phyloP scores from a whole-genome alignment of 1,140 invertebrate species.

The Gryllus bimaculatus region DNA sequence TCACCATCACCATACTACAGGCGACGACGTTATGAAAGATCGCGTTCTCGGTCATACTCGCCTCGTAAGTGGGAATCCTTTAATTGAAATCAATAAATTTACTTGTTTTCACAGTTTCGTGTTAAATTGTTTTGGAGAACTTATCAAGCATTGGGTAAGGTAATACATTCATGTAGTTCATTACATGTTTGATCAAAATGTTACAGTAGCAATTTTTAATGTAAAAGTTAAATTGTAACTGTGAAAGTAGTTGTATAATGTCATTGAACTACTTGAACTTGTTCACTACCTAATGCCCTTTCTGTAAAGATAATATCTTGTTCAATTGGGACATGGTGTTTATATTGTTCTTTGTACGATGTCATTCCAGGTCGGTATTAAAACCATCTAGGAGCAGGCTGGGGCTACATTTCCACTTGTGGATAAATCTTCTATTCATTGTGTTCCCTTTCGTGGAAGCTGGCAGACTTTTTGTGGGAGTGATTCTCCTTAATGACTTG shows the following conservation, averaged over 20 bases:
- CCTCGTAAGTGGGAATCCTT: slow-evolving; percentile 36
- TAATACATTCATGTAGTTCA: slow-evolving; percentile 6
- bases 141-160: neutral
- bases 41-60: slow-evolving; percentile 41
- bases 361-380: slow-evolving; percentile 20
- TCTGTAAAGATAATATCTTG: neutral
- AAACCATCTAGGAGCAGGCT: slow-evolving; percentile 11
- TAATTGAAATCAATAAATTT: neutral
- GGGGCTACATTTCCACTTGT: slow-evolving; percentile 16
- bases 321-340: neutral
- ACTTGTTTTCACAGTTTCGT: neutral
- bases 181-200: neutral
- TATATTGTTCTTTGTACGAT: slow-evolving; percentile 11
- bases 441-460: slow-evolving; percentile 6
- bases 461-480: slow-evolving; percentile 14
- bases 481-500: neutral
- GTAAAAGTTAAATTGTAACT: neutral
- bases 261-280: neutral
- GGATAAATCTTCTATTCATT: slow-evolving; percentile 11
- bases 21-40: slow-evolving; percentile 33
- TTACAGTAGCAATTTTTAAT: neutral
- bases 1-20: slow-evolving; percentile 42
- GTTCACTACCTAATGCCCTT: neutral
- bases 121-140: neutral
- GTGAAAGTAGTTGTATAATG: neutral